Base-by-base conservation (phyloP, 2,113 vertebrate species). In the Synodontis membranacea region DNA sequence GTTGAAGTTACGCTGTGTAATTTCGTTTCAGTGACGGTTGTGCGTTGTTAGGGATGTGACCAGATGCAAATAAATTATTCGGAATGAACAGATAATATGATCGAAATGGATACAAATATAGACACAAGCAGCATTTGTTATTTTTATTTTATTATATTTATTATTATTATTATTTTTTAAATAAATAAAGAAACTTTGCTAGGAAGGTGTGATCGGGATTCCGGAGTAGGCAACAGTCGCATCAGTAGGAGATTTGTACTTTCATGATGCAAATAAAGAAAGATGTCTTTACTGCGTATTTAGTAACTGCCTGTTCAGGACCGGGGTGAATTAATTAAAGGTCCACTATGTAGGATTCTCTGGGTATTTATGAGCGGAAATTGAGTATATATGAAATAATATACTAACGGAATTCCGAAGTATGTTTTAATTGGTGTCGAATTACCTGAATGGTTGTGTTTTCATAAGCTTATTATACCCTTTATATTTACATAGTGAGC, bases 1-100 rank as follows among this genome's bases (percentile, higher is more conserved):
- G 82, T 85, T 34, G n/a, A n/a, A n/a, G n/a, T 56, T 46, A 62
- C 48, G 72, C 64, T 56, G 50, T 50, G 81, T 42, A 25, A 58
- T 62, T 39, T 37, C 14, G 2, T 56, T 81, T 80, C 48, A 39
- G 12, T 60, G 83, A 76, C 31, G 37, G 58, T 58, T 86, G 70
- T 54, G 78, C 46, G 31, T 72, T 44, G 31, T 72, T 44, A 74
- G 70, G 23, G 39, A 74, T 46, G 0, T 28, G n/a, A 74, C 42
- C 25, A 46, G 28, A 15, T 74, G n/a, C 17, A 70, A 39, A 44
- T 1, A 5, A 23, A 7, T 46, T n/a, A 50, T 50, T 50, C 5
- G 19, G 44, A 48, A 76, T 80, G 8, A 56, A 56, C 76, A 80
- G 31, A 31, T 25, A 42, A 23, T 3, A 14, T 28, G 31, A 10